These are phyloP conservation scores for Cydia splendana DNA, from an alignment of 1,140 invertebrate genomes.

Conservation along the genomic window DNA sequence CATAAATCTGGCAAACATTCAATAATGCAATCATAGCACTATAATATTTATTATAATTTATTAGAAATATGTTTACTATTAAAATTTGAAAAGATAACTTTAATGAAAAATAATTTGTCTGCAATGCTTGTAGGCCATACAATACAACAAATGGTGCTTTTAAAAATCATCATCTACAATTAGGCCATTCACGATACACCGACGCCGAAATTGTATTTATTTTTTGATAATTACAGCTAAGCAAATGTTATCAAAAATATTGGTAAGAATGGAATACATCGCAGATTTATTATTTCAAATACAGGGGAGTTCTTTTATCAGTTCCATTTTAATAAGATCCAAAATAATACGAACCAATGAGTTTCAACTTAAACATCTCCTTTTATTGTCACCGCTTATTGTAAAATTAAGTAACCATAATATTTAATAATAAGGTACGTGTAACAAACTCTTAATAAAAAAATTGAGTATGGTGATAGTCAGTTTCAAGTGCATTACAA, in stretches of 20 bases:
- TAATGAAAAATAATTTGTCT: conserved; percentile 46
- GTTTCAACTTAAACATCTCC: conserved; percentile 6
- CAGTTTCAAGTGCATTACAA: not conserved
- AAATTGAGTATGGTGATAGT: not conserved
- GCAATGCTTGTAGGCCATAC: conserved; percentile 53
- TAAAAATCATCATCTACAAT: conserved; percentile 37
- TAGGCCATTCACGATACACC: conserved; percentile 42
- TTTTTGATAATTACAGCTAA: conserved; percentile 44
- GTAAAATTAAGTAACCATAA: conserved; percentile 26
- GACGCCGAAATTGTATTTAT: conserved; percentile 34
- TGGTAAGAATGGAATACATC: conserved; percentile 18
- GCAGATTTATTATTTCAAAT: not conserved
- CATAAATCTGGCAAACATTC: conserved; percentile 75
- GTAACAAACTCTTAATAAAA: not conserved
- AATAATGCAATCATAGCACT: conserved; percentile 76
- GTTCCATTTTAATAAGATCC: not conserved
- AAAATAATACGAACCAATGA: conserved; percentile 17
- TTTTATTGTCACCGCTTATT: conserved; percentile 28
- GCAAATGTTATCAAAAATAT: conserved; percentile 40
- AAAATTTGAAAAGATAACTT: conserved; percentile 70
- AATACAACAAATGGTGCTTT: conserved; percentile 40
- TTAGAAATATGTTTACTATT: conserved; percentile 64
- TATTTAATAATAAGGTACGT: conserved; percentile 19
- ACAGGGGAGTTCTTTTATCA: not conserved
- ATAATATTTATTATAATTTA: conserved; percentile 65